Conservation (phyloP, 2,888 invertebrate species). For the Ganaspis brasiliensis region DNA sequence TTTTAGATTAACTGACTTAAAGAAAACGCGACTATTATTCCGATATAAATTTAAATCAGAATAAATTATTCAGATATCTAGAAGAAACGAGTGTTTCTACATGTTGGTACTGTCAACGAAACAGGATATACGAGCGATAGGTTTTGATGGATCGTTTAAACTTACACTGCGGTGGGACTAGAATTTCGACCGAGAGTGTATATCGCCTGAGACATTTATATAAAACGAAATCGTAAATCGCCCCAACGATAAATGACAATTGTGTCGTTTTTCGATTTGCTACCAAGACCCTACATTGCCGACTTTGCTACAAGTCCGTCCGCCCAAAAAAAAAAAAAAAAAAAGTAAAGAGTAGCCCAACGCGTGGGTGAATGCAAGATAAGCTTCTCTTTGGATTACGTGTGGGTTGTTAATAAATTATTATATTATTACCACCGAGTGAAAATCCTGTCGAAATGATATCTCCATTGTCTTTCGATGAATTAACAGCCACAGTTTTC, state of each 20-base stretch:
- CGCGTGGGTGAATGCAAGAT: slow-evolving; percentile 72
- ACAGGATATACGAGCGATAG: slow-evolving; percentile 64
- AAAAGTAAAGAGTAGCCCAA: slow-evolving; percentile 64
- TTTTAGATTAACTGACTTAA: not conserved
- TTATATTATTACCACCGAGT: slow-evolving; percentile 65
- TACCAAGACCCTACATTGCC: slow-evolving; percentile 60
- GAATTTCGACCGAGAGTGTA: slow-evolving; percentile 34
- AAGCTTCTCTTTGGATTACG: slow-evolving; percentile 63
- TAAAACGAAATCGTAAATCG: slow-evolving; percentile 77
- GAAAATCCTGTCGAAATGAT: slow-evolving; percentile 67
- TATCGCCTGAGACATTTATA: slow-evolving; percentile 62
- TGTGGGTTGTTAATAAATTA: slow-evolving; percentile 76
- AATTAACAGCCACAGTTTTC: slow-evolving; percentile 69
- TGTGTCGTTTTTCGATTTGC: slow-evolving; percentile 71
- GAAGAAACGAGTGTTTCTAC: slow-evolving; percentile 19
- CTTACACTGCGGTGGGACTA: slow-evolving; percentile 56
- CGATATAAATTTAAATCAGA: slow-evolving; percentile 11
- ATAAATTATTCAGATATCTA: not conserved
- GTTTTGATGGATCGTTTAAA: slow-evolving; percentile 62
- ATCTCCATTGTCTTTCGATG: slow-evolving; percentile 74
- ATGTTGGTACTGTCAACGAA: slow-evolving; percentile 52
- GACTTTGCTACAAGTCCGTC: not conserved
- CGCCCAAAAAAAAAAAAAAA: not conserved
- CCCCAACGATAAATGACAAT: slow-evolving; percentile 78
- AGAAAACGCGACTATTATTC: slow-evolving; percentile 54